Evolutionary conservation across 2,797 vertebrate genomes (phyloP).

Genomic region (Vireo griseus): DNA sequence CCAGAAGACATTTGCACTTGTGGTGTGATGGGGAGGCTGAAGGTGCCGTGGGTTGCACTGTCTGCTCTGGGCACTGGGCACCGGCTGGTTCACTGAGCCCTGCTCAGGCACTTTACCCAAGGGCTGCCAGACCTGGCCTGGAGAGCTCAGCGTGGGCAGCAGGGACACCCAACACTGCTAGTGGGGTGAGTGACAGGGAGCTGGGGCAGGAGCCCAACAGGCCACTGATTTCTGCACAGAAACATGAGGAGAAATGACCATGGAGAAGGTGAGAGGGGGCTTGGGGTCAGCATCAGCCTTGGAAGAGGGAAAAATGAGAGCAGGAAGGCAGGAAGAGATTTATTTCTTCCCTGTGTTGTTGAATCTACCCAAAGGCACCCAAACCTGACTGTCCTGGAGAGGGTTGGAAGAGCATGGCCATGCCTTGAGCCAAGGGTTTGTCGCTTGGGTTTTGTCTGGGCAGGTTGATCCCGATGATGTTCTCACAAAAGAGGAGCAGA

Average conservation of each 20-base stretch:
- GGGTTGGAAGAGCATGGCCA: rapidly evolving
- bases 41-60: rapidly evolving
- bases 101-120: rapidly evolving
- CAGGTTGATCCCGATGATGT: conserved; percentile 90
- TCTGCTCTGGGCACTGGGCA: not conserved
- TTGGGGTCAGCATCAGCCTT: not conserved
- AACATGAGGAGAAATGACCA: not conserved
- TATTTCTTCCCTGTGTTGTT: not conserved
- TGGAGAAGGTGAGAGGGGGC: not conserved
- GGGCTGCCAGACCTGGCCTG: not conserved
- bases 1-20: rapidly evolving
- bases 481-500: conserved; percentile 88
- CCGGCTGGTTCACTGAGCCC: rapidly evolving
- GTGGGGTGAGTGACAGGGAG: not conserved
- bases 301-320: not conserved
- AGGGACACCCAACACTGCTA: not conserved
- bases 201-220: rapidly evolving
- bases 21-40: not conserved
- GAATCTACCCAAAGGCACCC: not conserved
- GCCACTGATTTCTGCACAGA: not conserved
- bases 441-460: not conserved
- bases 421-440: rapidly evolving
- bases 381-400: not conserved
- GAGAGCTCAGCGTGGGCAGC: not conserved
- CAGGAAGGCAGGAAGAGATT: not conserved